Evolutionary conservation across 2,888 invertebrate species (phyloP).

Genomic region (Tetragonula carbonaria): DNA sequence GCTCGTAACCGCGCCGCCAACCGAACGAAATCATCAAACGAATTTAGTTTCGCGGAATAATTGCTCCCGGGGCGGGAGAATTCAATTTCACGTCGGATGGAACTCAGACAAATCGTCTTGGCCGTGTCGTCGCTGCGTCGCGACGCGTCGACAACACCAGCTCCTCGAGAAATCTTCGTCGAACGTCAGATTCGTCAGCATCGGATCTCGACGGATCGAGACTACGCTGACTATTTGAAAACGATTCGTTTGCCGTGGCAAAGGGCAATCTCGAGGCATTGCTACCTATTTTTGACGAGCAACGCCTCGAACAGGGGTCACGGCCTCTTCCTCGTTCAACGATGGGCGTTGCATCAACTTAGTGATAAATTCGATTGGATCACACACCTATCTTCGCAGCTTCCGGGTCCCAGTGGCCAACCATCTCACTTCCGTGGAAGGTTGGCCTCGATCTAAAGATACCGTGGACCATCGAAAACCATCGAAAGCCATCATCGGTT

Average conservation of each 20-base stretch:
- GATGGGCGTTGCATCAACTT: slow-evolving; percentile 72
- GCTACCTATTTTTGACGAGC: slow-evolving; percentile 42
- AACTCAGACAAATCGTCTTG: slow-evolving; percentile 6
- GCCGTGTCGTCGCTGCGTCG: neutral
- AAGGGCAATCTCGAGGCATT: neutral
- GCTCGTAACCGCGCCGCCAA: neutral
- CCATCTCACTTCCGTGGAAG: slow-evolving; percentile 58
- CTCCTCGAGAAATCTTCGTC: neutral
- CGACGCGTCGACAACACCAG: neutral
- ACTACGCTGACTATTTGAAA: too few relatives aligned
- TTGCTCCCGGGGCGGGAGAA: neutral
- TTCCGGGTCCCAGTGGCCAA: slow-evolving; percentile 81
- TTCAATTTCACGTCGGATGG: slow-evolving; percentile 26
- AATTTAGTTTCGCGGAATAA: slow-evolving; percentile 19
- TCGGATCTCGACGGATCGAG: slow-evolving; percentile 34
- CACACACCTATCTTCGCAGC: slow-evolving; percentile 78
- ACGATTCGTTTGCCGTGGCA: slow-evolving; percentile 15
- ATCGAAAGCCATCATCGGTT: slow-evolving; percentile 67
- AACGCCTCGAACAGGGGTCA: slow-evolving; percentile 4
- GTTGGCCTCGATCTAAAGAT: slow-evolving; percentile 76
- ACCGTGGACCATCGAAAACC: slow-evolving; percentile 65
- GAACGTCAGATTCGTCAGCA: neutral
- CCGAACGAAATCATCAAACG: slow-evolving; percentile 17
- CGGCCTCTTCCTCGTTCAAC: slow-evolving; percentile 23
- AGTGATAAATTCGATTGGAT: slow-evolving; percentile 81